phyloP scores from a whole-genome alignment of 2,113 vertebrate genomes.

The Anser brachyrhynchus region DNA sequence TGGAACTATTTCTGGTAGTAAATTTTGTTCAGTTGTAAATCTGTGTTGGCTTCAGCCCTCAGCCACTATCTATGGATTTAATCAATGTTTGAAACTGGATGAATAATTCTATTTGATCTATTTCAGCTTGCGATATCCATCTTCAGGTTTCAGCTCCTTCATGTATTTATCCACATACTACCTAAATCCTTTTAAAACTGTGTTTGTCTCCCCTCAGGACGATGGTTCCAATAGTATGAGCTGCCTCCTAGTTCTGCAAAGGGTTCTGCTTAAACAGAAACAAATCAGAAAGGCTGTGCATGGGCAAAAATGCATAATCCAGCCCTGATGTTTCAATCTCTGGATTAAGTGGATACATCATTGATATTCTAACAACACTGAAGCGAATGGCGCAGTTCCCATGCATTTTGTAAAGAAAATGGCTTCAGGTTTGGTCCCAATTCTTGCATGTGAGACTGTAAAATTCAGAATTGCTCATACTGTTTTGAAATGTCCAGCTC shows the following conservation, averaged over 20 bases:
- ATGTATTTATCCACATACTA: slow-evolving; percentile 13
- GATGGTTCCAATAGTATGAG: not conserved
- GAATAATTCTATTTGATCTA: slow-evolving; percentile 59
- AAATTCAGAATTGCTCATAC: not conserved
- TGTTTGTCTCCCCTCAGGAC: not conserved
- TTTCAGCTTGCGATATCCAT: slow-evolving; percentile 40
- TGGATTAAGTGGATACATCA: not conserved
- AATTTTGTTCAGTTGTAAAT: slow-evolving; percentile 57
- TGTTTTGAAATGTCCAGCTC: not conserved
- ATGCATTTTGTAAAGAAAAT: not conserved
- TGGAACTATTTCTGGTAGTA: slow-evolving; percentile 42
- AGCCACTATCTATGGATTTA: slow-evolving; percentile 52
- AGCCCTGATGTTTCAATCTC: not conserved
- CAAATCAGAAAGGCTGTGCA: not conserved
- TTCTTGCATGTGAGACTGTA: not conserved
- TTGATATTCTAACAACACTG: not conserved
- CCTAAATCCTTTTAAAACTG: not conserved
- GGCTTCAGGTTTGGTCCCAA: not conserved
- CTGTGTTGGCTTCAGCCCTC: slow-evolving; percentile 37
- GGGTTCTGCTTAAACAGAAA: not conserved
- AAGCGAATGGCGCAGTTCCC: not conserved
- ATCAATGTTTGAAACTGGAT: slow-evolving; percentile 46
- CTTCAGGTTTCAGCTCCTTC: slow-evolving; percentile 39
- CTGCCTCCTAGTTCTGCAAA: not conserved
- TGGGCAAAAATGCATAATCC: not conserved